A percentile compares a stretch with the other conserved stretches of the same genome.
phyloP scores from a whole-genome alignment of 2,888 invertebrate species.

The Diplolepis rosae region DNA sequence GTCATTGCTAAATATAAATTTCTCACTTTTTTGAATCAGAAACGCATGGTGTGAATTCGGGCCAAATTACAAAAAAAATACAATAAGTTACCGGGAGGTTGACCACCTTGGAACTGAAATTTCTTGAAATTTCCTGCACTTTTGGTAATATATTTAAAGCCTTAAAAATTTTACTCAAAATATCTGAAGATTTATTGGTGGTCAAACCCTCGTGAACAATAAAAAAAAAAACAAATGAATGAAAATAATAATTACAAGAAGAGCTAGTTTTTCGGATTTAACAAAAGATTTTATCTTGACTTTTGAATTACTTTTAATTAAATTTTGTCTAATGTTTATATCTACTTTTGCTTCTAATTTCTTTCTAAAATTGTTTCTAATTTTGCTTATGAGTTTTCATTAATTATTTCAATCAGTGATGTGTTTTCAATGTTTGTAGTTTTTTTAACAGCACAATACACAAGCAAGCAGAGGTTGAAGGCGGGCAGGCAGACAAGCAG shows the following conservation, averaged over 20 bases:
- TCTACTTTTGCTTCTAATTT: background rate
- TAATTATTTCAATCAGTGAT: background rate
- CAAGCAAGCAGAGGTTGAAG: conserved; percentile 42
- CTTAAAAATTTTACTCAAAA: too few species aligned
- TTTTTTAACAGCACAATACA: conserved; percentile 12
- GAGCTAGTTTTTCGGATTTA: background rate
- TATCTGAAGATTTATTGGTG: too few species aligned
- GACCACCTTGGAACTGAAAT: too few species aligned
- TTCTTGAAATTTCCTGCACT: too few species aligned
- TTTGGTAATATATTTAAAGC: too few species aligned
- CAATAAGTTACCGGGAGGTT: background rate
- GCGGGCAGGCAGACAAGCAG: conserved; percentile 60
- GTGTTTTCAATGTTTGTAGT: background rate
- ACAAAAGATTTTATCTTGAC: background rate
- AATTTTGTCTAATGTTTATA: background rate
- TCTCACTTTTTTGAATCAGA: background rate
- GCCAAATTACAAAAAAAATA: background rate
- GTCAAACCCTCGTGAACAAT: too few species aligned
- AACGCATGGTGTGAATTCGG: conserved; percentile 26
- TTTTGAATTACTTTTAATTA: too few species aligned
- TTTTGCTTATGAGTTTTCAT: background rate
- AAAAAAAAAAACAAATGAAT: conserved; percentile 38
- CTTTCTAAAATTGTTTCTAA: background rate
- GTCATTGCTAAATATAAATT: background rate
- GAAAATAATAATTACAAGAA: conserved; percentile 11